A percentile compares a stretch with the other conserved stretches of the same genome.
phyloP scores from a whole-genome alignment of 2,113 vertebrate genomes.

The Proterorhinus semilunaris region DNA sequence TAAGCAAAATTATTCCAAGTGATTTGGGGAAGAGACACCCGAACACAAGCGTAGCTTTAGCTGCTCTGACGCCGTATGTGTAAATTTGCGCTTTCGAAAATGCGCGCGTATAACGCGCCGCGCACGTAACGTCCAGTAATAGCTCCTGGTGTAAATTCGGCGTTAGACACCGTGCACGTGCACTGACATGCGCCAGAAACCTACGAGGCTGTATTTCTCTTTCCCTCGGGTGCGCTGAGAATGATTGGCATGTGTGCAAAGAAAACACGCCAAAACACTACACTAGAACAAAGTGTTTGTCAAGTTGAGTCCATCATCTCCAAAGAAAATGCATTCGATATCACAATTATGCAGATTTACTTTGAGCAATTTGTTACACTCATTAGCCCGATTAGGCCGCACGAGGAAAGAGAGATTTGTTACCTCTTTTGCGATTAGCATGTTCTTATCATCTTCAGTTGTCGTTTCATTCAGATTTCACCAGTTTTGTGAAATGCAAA shows the following conservation, averaged over 20 bases:
- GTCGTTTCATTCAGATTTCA: background rate
- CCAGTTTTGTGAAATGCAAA: background rate
- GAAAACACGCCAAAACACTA: constrained; percentile 48
- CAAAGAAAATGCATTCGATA: constrained; percentile 58
- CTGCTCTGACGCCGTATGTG: too few species aligned
- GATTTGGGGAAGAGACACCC: too few species aligned
- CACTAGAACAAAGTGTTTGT: constrained; percentile 66
- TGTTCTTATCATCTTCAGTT: background rate
- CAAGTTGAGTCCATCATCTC: constrained; percentile 56
- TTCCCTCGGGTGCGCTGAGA: constrained; percentile 28
- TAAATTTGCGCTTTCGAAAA: too few species aligned
- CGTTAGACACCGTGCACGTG: constrained; percentile 10
- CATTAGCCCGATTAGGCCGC: constrained; percentile 60
- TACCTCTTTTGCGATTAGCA: background rate
- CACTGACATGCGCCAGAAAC: constrained; percentile 12
- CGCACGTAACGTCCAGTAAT: too few species aligned
- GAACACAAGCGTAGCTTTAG: too few species aligned
- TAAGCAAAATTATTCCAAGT: too few species aligned
- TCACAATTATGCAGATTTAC: constrained; percentile 68
- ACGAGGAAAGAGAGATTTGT: constrained; percentile 23
- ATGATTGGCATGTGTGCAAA: constrained; percentile 61
- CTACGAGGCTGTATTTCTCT: constrained; percentile 45
- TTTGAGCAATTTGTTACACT: constrained; percentile 60
- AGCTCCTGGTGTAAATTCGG: too few species aligned
- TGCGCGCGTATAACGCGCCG: too few species aligned